These are phyloP conservation scores for Bombus superbus DNA, from an alignment of 1,140 invertebrate species.

Conservation along the genomic window DNA sequence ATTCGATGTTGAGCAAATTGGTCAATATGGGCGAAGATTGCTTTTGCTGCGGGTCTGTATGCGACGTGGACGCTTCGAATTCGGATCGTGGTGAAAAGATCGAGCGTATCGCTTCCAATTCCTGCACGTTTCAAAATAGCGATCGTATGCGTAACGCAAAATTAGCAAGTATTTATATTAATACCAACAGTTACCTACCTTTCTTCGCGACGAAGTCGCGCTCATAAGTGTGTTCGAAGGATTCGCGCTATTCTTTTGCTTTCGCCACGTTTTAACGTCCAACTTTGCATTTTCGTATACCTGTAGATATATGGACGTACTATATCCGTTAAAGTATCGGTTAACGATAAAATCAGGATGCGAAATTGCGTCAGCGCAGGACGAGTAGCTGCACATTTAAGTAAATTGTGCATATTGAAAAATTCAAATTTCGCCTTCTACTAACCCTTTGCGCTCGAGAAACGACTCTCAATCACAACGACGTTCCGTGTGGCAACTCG, in stretches of 20 bases:
- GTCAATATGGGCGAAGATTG: background rate
- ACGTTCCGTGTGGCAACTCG: too few relatives aligned
- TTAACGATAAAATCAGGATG: too few relatives aligned
- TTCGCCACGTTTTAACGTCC: background rate
- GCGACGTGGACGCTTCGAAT: background rate
- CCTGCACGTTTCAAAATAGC: background rate
- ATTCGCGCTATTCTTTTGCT: background rate
- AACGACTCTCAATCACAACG: too few relatives aligned
- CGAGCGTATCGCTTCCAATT: conserved; percentile 10
- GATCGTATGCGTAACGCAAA: background rate
- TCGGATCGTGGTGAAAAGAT: background rate
- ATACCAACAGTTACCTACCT: conserved; percentile 10
- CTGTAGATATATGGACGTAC: background rate
- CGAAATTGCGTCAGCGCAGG: too few relatives aligned
- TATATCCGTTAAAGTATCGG: too few relatives aligned
- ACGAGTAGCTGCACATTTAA: background rate
- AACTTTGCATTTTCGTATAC: background rate
- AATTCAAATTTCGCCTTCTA: background rate
- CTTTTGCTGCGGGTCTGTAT: background rate
- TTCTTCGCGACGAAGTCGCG: background rate
- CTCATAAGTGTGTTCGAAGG: background rate
- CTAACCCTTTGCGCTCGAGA: too few relatives aligned
- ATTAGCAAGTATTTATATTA: background rate
- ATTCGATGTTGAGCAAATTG: background rate
- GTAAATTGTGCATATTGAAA: background rate